Evolutionary conservation across 2,113 vertebrate species (phyloP).

Genomic region (Todiramphus saurophagus): DNA sequence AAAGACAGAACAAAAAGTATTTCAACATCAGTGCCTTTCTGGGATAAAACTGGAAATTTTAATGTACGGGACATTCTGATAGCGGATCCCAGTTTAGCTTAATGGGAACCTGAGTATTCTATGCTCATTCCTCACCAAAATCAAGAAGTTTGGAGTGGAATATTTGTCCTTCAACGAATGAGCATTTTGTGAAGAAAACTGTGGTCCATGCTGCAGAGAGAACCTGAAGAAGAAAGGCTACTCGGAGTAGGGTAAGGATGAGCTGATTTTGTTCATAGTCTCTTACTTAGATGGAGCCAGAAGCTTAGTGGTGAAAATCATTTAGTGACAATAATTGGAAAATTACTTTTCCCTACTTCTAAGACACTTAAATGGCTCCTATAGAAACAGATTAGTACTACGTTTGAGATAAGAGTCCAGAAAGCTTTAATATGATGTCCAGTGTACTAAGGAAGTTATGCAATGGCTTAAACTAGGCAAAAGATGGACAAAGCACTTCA

Average conservation of each 20-base stretch:
- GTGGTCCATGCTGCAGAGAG: accelerated
- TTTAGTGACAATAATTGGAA: background rate
- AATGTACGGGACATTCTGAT: background rate
- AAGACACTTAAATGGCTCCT: background rate
- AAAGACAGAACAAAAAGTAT: background rate
- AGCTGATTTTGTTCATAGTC: background rate
- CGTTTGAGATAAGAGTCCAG: background rate
- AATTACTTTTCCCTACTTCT: background rate
- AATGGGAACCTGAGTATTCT: background rate
- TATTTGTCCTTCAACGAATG: background rate
- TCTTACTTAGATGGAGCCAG: background rate
- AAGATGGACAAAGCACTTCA: background rate
- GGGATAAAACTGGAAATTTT: background rate
- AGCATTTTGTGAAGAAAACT: background rate
- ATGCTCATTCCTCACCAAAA: background rate
- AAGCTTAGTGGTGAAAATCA: background rate
- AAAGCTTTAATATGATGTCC: background rate
- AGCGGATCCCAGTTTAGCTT: background rate
- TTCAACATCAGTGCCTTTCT: background rate
- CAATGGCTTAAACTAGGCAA: background rate
- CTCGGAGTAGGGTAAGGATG: background rate
- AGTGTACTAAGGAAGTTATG: background rate
- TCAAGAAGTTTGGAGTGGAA: background rate
- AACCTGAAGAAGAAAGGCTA: background rate
- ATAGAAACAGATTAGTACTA: background rate